Percentiles rank a stretch among this genome's conserved stretches.
Evolutionary conservation across 2,113 vertebrate genomes (phyloP).

Genomic region (Ceyx margarethae): DNA sequence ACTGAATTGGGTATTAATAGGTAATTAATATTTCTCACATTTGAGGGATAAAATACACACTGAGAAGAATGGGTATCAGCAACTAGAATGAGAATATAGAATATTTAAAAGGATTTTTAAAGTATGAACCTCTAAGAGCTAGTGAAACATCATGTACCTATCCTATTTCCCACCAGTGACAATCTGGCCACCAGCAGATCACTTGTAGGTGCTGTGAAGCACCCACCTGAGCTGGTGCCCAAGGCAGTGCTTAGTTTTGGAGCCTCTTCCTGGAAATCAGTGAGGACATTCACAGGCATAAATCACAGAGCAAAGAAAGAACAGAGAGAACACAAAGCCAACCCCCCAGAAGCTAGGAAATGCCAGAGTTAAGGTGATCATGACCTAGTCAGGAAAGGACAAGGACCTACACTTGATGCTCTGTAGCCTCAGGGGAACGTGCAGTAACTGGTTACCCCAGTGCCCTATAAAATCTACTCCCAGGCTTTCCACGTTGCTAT

Average conservation of each 20-base stretch:
- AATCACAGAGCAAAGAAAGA: not conserved
- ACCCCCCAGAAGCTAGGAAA: not conserved
- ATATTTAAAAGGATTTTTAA: not conserved
- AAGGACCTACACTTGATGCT: conserved; percentile 13
- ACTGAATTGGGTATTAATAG: not conserved
- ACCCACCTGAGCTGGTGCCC: not conserved
- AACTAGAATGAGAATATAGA: not conserved
- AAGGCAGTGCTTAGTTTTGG: not conserved
- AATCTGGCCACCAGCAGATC: not conserved
- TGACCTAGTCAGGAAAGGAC: conserved; percentile 25
- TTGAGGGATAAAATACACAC: not conserved
- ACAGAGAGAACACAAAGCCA: not conserved
- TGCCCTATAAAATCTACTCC: conserved; percentile 33
- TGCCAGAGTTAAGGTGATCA: not conserved
- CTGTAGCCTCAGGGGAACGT: not conserved
- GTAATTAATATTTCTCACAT: not conserved
- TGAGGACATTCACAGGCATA: not conserved
- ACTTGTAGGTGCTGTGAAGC: not conserved
- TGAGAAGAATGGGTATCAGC: not conserved
- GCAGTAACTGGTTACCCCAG: conserved; percentile 56
- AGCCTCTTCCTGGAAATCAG: not conserved
- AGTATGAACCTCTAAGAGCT: not conserved
- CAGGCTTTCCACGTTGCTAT: conserved; percentile 29
- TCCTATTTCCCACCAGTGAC: not conserved
- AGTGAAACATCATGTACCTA: accelerated